Percentiles rank a stretch among this genome's conserved stretches.
Conservation (phyloP, 2,888 invertebrate genomes). For the Schizotus pectinicornis region DNA sequence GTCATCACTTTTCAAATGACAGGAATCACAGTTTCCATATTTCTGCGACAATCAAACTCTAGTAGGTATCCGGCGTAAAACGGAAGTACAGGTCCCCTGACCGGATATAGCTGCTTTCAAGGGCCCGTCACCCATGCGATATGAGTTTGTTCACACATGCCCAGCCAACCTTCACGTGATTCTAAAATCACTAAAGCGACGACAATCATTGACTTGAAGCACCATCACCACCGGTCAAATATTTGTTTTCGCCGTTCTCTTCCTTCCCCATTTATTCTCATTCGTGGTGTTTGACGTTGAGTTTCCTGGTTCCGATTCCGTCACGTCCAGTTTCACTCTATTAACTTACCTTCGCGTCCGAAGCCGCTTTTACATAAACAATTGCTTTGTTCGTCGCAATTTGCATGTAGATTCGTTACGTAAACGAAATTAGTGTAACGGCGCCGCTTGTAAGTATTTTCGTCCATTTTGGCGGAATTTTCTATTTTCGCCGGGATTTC, state of each 20-base stretch:
- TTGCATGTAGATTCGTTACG: conserved; percentile 11
- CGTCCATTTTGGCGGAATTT: too few relatives aligned
- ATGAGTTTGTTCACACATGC: conserved; percentile 25
- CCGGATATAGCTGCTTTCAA: conserved; percentile 32
- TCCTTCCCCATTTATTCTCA: background rate
- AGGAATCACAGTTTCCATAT: conserved; percentile 27
- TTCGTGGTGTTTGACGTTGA: background rate
- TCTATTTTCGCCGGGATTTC: too few relatives aligned
- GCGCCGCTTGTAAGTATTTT: too few relatives aligned
- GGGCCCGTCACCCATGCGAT: conserved; percentile 33
- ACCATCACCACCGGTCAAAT: conserved; percentile 1
- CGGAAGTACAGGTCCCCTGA: conserved; percentile 23
- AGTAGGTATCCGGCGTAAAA: conserved; percentile 25
- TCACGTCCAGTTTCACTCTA: conserved; percentile 5
- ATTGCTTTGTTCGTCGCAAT: conserved; percentile 7
- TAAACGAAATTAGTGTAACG: conserved; percentile 1
- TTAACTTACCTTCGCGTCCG: conserved; percentile 11
- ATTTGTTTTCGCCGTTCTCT: conserved; percentile 11
- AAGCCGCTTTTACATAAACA: conserved; percentile 7
- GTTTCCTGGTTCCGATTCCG: conserved; percentile 11
- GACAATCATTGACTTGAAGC: conserved; percentile 2
- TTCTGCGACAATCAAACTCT: conserved; percentile 7
- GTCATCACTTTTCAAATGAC: conserved; percentile 16
- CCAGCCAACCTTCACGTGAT: conserved; percentile 12
- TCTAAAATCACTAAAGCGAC: background rate